Evolutionary conservation across 1,140 invertebrate genomes (phyloP).

Genomic region (Anastatus disparis): DNA sequence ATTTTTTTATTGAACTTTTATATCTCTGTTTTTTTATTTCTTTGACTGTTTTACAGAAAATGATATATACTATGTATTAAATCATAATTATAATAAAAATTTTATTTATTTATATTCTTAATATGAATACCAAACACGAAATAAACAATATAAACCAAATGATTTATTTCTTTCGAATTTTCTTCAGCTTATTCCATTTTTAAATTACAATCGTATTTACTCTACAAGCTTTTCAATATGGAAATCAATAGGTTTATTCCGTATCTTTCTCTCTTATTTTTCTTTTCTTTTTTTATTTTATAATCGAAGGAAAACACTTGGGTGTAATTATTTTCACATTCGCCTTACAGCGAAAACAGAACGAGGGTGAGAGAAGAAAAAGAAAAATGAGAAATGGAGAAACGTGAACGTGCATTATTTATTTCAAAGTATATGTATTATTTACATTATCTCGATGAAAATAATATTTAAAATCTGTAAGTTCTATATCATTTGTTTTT

Average conservation of each 20-base stretch:
- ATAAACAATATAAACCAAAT: no score
- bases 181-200: neutral
- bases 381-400: neutral
- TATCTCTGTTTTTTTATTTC: neutral
- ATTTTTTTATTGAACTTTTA: neutral
- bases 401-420: conserved; percentile 7
- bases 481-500: neutral
- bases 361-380: no score
- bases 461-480: neutral
- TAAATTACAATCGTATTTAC: conserved; percentile 9
- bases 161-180: neutral
- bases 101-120: no score
- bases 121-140: no score
- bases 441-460: no score
- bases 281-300: conserved; percentile 28
- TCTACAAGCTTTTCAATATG: conserved; percentile 35
- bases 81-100: no score
- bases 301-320: conserved; percentile 52
- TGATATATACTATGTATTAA: no score
- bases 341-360: neutral
- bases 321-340: conserved; percentile 46
- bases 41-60: neutral
- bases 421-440: neutral
- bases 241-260: conserved; percentile 45
- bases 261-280: no score